phyloP scores from a whole-genome alignment of 2,888 invertebrate species.

The Drosophila atripex region DNA sequence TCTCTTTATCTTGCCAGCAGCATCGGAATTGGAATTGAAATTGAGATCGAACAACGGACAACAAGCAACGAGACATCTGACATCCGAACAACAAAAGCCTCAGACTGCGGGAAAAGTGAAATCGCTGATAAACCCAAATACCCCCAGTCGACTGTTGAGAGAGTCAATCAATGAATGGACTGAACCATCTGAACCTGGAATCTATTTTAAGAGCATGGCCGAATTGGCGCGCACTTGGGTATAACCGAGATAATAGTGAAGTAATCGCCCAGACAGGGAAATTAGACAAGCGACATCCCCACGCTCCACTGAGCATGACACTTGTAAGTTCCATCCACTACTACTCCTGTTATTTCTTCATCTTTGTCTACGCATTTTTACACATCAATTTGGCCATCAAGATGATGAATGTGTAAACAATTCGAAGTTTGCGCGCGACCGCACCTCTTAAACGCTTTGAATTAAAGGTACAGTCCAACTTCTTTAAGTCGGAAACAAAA shows the following conservation, averaged over 20 bases:
- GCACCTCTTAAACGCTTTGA: constrained; percentile 55
- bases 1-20: constrained; percentile 36
- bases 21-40: constrained; percentile 29
- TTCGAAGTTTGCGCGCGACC: constrained; percentile 36
- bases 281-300: constrained; percentile 26
- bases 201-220: constrained; percentile 34
- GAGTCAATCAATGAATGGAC: constrained; percentile 38
- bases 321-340: constrained; percentile 34
- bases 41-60: constrained; percentile 24
- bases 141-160: constrained; percentile 7
- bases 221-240: constrained; percentile 43
- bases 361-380: constrained; percentile 23
- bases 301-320: constrained; percentile 58
- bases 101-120: constrained; percentile 56
- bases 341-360: constrained; percentile 13
- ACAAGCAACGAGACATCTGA: constrained; percentile 21
- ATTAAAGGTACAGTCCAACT: constrained; percentile 22
- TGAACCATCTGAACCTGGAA: constrained; percentile 15
- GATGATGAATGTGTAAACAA: constrained; percentile 43
- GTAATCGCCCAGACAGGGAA: constrained; percentile 23
- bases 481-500: neutral
- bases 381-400: constrained; percentile 42
- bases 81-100: constrained; percentile 14
- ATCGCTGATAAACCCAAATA: constrained; percentile 66
- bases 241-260: constrained; percentile 34